phyloP scores from a whole-genome alignment of 2,888 invertebrate genomes.

The Tenodera sinensis region DNA sequence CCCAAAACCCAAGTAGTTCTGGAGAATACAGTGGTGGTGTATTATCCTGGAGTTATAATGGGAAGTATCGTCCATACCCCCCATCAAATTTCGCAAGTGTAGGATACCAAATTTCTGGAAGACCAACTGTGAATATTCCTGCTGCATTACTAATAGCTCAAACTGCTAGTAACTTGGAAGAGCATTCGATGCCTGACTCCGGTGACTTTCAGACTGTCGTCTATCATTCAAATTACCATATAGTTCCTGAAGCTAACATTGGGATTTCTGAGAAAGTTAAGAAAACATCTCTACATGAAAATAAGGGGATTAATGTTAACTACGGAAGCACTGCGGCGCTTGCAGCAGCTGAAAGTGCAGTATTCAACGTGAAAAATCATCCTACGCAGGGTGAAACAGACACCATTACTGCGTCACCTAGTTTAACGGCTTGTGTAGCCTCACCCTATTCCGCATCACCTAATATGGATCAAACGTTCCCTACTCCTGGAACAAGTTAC shows the following conservation, averaged over 20 bases:
- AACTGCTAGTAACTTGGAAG: not conserved
- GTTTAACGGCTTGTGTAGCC: not conserved
- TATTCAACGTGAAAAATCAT: not conserved
- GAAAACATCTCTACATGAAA: not conserved
- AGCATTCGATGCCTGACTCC: not conserved
- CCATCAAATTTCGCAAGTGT: not conserved
- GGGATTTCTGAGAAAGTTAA: not conserved
- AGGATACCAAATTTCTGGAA: not conserved
- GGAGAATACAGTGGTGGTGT: not conserved
- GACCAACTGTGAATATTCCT: not conserved
- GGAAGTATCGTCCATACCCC: not conserved
- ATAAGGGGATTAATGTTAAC: not conserved
- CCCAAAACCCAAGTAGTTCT: not conserved
- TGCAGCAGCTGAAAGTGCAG: not conserved
- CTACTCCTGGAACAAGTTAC: not conserved
- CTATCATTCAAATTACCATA: not conserved
- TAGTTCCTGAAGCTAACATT: not conserved
- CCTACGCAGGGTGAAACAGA: not conserved
- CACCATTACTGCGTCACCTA: not conserved
- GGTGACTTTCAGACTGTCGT: not conserved
- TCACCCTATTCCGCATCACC: not conserved
- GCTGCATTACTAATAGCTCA: too few species aligned
- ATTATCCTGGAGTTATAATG: not conserved
- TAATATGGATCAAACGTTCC: not conserved
- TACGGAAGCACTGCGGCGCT: not conserved